Base-by-base conservation (phyloP, 1,140 invertebrate genomes). In the Portunus trituberculatus region DNA sequence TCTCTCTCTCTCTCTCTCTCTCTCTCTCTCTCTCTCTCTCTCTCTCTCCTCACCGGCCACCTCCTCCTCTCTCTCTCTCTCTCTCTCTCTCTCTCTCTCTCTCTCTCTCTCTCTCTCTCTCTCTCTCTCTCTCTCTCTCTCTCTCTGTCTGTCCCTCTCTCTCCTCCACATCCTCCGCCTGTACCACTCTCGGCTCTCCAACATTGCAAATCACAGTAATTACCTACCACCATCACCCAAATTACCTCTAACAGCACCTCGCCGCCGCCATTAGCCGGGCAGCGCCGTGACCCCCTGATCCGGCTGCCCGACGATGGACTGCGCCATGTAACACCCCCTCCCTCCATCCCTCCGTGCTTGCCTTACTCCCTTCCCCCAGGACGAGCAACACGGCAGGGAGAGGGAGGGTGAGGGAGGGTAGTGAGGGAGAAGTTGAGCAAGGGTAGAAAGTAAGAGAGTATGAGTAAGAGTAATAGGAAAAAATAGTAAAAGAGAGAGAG, bases 1-100 rank as follows among this genome's bases (percentile, higher is more conserved):
- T 84, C 83, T 84, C 83, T 84, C 83, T 84, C 83, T 84, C 83
- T 84, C 83, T 84, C 83, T 84, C 83, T 84, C 83, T 84, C 83
- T 84, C 83, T 84, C 83, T 84, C 83, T 84, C 31, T 10, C n/a
- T 28, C 10, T 39, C 16, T 59, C 52, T 59, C 10, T 14, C 12
- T 14, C 12, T 59, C 16, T 59, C n/a, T n/a, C 86, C 31, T 88
- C 20, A 45, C 29, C 20, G 45, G 31, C 31, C 31, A 32, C 29
- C 31, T 45, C 86, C 29, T 31, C 20, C 31, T 31, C 86, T 88
- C 86, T 32, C 86, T 45, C 86, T 46, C 45, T 46, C 52, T 67
- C 90, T 52, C 59, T 52, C 59, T 91, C 90, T 91, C 48, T 12
- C 46, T 91, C 90, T 52, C 48, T 67, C 90, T 32, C 90, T 32